These are phyloP conservation scores for Epinotia brunnichana DNA, from an alignment of 2,888 invertebrate genomes.

Conservation along the genomic window DNA sequence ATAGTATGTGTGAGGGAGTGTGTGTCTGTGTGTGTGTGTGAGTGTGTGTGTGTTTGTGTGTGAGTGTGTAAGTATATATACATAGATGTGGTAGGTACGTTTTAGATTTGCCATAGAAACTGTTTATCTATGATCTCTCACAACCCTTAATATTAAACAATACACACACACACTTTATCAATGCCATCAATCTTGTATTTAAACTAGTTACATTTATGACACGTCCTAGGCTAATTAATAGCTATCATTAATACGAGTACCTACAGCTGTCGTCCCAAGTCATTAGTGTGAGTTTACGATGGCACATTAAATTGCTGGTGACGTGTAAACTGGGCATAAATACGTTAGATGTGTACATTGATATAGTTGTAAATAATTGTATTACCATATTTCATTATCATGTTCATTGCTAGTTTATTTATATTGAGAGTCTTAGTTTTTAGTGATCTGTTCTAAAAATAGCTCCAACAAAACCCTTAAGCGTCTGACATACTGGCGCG, in stretches of 20 bases:
- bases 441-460: too few species aligned
- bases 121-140: slow-evolving; percentile 11
- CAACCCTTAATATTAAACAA: background rate
- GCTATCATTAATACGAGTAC: slow-evolving; percentile 12
- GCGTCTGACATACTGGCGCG: too few species aligned
- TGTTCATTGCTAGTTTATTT: background rate
- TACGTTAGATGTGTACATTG: slow-evolving; percentile 18
- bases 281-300: slow-evolving; percentile 11
- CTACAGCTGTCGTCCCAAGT: slow-evolving; percentile 6
- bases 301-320: background rate
- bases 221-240: slow-evolving; percentile 11
- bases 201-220: slow-evolving; percentile 7
- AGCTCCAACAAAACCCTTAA: too few species aligned
- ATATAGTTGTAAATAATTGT: slow-evolving; percentile 13
- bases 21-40: too few species aligned
- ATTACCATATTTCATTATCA: background rate
- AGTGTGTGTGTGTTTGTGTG: too few species aligned
- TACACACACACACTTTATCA: slow-evolving; percentile 10
- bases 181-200: slow-evolving; percentile 8
- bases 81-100: too few species aligned
- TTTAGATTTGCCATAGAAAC: background rate
- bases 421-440: too few species aligned
- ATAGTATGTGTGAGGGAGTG: too few species aligned
- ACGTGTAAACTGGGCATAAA: slow-evolving; percentile 25
- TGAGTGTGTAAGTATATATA: too few species aligned